A percentile compares a stretch with the other conserved stretches of the same genome.
Evolutionary conservation across 1,140 invertebrate species (phyloP).

Genomic region (Tetranychus urticae): DNA sequence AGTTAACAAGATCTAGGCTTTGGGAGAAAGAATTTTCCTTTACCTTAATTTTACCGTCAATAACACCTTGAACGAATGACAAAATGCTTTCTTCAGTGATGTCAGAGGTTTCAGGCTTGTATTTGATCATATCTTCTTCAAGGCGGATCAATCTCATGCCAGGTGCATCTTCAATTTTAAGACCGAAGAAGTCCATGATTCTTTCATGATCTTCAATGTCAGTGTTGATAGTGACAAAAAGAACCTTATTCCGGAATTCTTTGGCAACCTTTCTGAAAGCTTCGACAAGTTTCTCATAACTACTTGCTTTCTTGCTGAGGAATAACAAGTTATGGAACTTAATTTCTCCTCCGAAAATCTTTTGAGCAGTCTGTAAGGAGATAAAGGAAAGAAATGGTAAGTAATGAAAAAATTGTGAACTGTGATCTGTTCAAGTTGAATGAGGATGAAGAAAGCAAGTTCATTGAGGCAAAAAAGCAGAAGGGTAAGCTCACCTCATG

Average conservation of each 20-base stretch:
- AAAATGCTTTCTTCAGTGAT: slow-evolving; percentile 47
- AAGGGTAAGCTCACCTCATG: slow-evolving; percentile 34
- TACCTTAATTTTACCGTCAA: slow-evolving; percentile 65
- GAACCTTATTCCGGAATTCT: slow-evolving; percentile 60
- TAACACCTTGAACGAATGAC: slow-evolving; percentile 59
- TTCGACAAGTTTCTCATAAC: slow-evolving; percentile 51
- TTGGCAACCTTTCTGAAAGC: slow-evolving; percentile 52
- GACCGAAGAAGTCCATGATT: slow-evolving; percentile 97
- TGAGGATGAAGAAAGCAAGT: too few species aligned
- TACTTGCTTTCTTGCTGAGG: slow-evolving; percentile 55
- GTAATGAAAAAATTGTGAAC: background rate
- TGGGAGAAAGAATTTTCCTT: background rate
- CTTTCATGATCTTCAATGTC: slow-evolving; percentile 85
- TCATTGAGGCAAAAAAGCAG: background rate
- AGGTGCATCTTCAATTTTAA: slow-evolving; percentile 76
- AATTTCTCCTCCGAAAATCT: slow-evolving; percentile 93
- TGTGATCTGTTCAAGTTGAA: too few species aligned
- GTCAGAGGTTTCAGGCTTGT: slow-evolving; percentile 59
- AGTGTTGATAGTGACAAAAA: slow-evolving; percentile 85
- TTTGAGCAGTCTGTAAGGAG: slow-evolving; percentile 45
- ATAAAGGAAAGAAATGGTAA: background rate
- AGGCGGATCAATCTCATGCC: slow-evolving; percentile 75
- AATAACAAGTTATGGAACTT: slow-evolving; percentile 89
- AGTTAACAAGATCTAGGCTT: slow-evolving; percentile 15
- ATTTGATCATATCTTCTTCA: slow-evolving; percentile 95